Conservation (phyloP, 1,140 invertebrate species). For the Dreissena rostriformis region DNA sequence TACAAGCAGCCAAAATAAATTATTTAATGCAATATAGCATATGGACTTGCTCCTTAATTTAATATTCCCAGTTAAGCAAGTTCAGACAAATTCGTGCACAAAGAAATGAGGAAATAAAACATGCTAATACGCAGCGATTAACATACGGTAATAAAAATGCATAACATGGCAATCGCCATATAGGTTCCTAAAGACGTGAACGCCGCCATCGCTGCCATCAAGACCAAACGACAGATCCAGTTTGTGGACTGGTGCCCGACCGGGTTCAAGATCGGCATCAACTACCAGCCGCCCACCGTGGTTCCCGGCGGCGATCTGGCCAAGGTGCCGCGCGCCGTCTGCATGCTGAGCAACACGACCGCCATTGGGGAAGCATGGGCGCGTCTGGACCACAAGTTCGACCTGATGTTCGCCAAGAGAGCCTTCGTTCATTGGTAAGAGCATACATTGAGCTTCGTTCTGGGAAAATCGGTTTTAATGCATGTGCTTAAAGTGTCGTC, state of each 20-base stretch:
- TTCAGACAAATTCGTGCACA: too few species aligned
- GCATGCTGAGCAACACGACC: conserved; percentile 89
- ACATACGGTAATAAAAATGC: conserved; percentile 63
- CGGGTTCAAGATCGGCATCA: conserved; percentile 71
- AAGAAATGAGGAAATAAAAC: too few species aligned
- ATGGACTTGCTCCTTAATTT: too few species aligned
- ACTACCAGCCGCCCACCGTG: conserved; percentile 89
- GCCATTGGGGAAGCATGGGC: conserved; percentile 89
- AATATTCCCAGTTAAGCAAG: too few species aligned
- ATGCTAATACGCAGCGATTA: conserved; percentile 25
- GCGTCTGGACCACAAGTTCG: conserved; percentile 84
- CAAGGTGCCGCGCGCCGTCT: conserved; percentile 80
- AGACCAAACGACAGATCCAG: conserved; percentile 84
- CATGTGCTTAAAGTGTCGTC: background rate
- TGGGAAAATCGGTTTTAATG: conserved; percentile 81
- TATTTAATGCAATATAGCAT: too few species aligned
- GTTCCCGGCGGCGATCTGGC: conserved; percentile 89
- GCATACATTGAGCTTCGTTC: conserved; percentile 81
- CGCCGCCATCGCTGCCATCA: conserved; percentile 91
- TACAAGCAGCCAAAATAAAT: too few species aligned
- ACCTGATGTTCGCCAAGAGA: conserved; percentile 85
- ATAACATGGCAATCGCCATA: conserved; percentile 70
- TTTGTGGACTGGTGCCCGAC: conserved; percentile 74
- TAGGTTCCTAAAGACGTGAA: conserved; percentile 90
- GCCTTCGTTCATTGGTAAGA: conserved; percentile 81